phyloP scores from a whole-genome alignment of 2,888 invertebrate species.

The Platycheirus rosarum region DNA sequence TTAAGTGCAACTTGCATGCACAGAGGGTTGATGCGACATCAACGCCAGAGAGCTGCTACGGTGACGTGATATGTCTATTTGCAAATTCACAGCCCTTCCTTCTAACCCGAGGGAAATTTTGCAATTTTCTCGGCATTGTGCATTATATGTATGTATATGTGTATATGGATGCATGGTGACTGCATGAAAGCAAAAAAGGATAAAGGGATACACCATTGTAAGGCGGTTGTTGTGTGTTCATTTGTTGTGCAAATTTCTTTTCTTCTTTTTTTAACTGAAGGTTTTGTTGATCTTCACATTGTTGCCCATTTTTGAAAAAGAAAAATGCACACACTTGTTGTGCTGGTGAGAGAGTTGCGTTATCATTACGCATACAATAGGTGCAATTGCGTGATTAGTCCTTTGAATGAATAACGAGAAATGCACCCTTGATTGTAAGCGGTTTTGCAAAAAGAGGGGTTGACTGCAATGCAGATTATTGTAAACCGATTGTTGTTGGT shows the following conservation, averaged over 20 bases:
- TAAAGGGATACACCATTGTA: constrained; percentile 38
- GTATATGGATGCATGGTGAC: constrained; percentile 25
- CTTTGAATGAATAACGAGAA: constrained; percentile 31
- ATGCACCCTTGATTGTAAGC: constrained; percentile 43
- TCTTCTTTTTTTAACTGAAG: constrained; percentile 3
- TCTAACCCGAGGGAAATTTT: constrained; percentile 50
- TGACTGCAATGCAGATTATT: constrained; percentile 26
- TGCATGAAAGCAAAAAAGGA: constrained; percentile 37
- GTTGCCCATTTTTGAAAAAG: constrained; percentile 41
- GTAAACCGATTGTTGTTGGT: constrained; percentile 22
- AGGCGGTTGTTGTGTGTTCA: constrained; percentile 66
- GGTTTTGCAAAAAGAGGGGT: constrained; percentile 39
- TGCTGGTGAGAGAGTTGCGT: constrained; percentile 38
- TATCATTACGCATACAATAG: constrained; percentile 49
- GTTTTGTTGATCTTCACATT: constrained; percentile 44
- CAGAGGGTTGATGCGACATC: constrained; percentile 41
- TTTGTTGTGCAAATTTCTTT: constrained; percentile 57
- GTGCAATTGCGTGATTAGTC: constrained; percentile 59
- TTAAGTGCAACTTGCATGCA: constrained; percentile 68
- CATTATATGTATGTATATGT: constrained; percentile 12
- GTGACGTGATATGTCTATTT: constrained; percentile 71
- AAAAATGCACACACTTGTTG: constrained; percentile 18
- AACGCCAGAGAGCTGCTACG: not conserved
- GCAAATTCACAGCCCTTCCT: constrained; percentile 49
- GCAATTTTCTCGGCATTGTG: constrained; percentile 54